Evolutionary conservation across 2,113 vertebrate genomes (phyloP).

Genomic region (Pteropus alecto): DNA sequence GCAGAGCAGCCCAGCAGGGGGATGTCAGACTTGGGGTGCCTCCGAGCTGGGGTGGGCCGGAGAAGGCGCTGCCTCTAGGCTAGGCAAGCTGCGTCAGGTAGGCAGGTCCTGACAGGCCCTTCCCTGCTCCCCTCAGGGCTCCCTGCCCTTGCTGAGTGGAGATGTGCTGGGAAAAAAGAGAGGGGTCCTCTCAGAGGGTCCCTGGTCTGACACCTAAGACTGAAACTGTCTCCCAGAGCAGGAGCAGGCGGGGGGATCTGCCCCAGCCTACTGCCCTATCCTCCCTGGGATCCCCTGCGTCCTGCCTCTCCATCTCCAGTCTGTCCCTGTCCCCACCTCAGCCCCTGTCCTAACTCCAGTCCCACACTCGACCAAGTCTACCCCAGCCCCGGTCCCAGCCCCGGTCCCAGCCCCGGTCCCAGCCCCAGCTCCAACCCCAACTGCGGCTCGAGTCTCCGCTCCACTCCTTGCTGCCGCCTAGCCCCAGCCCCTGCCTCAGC

Average conservation of each 20-base stretch:
- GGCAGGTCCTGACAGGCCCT: not conserved
- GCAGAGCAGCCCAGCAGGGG: not conserved
- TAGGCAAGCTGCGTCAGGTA: constrained; percentile 53
- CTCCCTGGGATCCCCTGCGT: not conserved
- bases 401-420: not conserved
- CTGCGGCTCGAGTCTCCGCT: not conserved
- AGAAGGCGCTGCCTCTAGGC: not conserved
- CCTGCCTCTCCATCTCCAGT: not conserved
- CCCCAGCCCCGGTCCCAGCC: not conserved
- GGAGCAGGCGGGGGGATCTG: too few relatives aligned
- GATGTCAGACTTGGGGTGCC: not conserved
- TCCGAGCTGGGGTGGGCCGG: not conserved
- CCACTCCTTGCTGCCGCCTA: not conserved
- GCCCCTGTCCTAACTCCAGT: not conserved
- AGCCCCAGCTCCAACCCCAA: not conserved
- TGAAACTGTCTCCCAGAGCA: not conserved
- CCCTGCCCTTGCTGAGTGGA: not conserved
- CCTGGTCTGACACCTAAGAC: not conserved
- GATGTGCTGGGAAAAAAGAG: not conserved
- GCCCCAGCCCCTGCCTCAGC: not conserved
- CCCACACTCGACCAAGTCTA: not conserved
- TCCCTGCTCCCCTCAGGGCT: not conserved
- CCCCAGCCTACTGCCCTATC: not conserved
- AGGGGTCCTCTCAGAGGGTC: not conserved
- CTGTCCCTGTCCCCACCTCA: not conserved